Conservation (phyloP, 2,888 invertebrate genomes). For the Perizoma affinitatum region DNA sequence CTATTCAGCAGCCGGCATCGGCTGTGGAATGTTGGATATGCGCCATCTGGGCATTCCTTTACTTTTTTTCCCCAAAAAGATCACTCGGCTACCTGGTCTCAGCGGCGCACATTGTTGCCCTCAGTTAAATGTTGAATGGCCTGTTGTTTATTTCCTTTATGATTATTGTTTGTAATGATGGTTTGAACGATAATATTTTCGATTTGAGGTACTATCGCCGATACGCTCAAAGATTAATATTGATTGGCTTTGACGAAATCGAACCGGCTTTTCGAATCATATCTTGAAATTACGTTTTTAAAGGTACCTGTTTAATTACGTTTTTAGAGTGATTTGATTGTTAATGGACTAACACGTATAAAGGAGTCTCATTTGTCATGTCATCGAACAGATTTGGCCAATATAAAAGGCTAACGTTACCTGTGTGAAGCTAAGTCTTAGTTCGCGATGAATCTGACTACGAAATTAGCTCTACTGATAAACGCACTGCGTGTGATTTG, state of each 20-base stretch:
- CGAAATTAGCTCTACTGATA: too few relatives aligned
- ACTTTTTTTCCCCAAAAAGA: conserved; percentile 54
- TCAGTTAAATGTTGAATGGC: conserved; percentile 46
- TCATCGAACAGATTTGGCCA: too few relatives aligned
- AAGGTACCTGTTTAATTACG: too few relatives aligned
- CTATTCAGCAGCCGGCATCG: conserved; percentile 48
- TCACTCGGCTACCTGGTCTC: conserved; percentile 77
- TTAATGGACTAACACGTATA: too few relatives aligned
- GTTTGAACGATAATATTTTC: conserved; percentile 22
- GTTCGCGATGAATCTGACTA: too few relatives aligned
- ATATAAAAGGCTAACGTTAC: too few relatives aligned
- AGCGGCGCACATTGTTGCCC: conserved; percentile 59
- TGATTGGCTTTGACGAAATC: neutral
- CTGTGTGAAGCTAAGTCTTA: too few relatives aligned
- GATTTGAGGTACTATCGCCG: conserved; percentile 3
- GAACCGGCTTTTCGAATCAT: neutral
- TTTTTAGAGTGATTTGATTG: too few relatives aligned
- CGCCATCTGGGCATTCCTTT: conserved; percentile 81
- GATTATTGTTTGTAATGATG: conserved; percentile 40
- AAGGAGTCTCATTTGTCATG: too few relatives aligned
- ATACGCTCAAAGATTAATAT: neutral
- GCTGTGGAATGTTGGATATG: conserved; percentile 71
- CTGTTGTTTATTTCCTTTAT: conserved; percentile 35
- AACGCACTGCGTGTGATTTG: neutral
- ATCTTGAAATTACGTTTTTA: neutral